phyloP scores from a whole-genome alignment of 2,888 invertebrate species.

The Stenoptilia bipunctidactyla region DNA sequence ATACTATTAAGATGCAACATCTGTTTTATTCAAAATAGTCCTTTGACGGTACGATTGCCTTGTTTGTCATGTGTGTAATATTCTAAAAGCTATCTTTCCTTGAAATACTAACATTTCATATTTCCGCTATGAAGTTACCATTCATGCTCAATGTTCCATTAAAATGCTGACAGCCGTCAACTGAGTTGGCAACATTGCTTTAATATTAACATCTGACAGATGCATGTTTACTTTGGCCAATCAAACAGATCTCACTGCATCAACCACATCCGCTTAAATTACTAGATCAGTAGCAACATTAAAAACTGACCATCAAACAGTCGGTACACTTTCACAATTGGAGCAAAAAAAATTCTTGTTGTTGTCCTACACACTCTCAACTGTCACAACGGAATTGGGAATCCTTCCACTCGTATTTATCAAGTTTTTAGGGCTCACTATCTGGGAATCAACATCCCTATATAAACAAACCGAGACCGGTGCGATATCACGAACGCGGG shows the following conservation, averaged over 20 bases:
- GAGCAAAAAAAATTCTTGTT: slow-evolving; percentile 16
- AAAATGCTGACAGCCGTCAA: slow-evolving; percentile 38
- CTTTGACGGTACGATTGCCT: neutral
- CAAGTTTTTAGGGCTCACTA: slow-evolving; percentile 48
- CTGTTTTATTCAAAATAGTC: no score
- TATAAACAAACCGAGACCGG: slow-evolving; percentile 35
- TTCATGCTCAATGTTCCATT: slow-evolving; percentile 37
- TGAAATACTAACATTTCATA: slow-evolving; percentile 48
- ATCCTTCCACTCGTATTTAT: slow-evolving; percentile 26
- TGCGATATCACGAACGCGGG: slow-evolving; percentile 54
- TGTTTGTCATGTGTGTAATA: neutral
- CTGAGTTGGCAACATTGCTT: slow-evolving; percentile 32
- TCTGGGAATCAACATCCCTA: slow-evolving; percentile 60
- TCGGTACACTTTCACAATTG: slow-evolving; percentile 34
- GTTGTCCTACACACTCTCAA: slow-evolving; percentile 26
- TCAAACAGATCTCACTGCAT: slow-evolving; percentile 53
- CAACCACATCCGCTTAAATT: slow-evolving; percentile 33
- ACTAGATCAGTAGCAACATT: slow-evolving; percentile 26
- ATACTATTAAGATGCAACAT: no score
- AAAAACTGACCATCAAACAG: slow-evolving; percentile 41
- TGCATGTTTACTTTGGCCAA: slow-evolving; percentile 54
- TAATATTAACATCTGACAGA: slow-evolving; percentile 45
- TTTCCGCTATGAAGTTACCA: slow-evolving; percentile 44
- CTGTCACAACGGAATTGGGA: slow-evolving; percentile 43
- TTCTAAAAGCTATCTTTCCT: slow-evolving; percentile 21